These are phyloP conservation scores for Sinosuthora webbiana DNA, from an alignment of 2,113 vertebrate genomes.

Conservation along the genomic window DNA sequence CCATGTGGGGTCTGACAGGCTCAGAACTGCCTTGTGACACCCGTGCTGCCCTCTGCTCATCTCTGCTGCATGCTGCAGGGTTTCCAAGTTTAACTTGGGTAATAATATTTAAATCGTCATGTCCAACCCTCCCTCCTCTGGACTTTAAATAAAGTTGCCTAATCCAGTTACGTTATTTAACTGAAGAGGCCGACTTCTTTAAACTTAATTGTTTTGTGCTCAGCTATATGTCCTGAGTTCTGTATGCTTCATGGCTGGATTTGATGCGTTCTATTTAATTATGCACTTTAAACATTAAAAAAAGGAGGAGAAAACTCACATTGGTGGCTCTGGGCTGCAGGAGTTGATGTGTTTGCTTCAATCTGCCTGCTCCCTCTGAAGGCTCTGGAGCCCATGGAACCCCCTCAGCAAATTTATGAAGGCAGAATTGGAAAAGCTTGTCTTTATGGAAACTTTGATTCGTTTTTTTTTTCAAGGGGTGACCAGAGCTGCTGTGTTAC, in stretches of 20 bases:
- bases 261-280: background rate
- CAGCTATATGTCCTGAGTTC: background rate
- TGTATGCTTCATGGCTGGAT: background rate
- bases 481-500: conserved; percentile 18
- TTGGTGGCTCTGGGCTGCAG: background rate
- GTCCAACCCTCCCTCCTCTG: background rate
- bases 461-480: conserved; percentile 1
- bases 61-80: background rate
- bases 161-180: background rate
- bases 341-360: background rate
- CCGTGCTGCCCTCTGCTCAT: rapidly evolving
- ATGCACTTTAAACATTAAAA: background rate
- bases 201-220: background rate
- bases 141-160: background rate
- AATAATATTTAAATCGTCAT: background rate
- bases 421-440: background rate
- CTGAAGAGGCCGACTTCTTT: background rate
- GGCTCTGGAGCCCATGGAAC: background rate
- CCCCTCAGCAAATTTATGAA: background rate
- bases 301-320: background rate
- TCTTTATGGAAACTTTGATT: conserved; percentile 14
- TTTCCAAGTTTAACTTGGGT: background rate
- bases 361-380: background rate
- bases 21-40: background rate
- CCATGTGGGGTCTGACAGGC: rapidly evolving